Evolutionary conservation across 2,888 invertebrate species (phyloP).

Genomic region (Heteromyza rotundicornis): DNA sequence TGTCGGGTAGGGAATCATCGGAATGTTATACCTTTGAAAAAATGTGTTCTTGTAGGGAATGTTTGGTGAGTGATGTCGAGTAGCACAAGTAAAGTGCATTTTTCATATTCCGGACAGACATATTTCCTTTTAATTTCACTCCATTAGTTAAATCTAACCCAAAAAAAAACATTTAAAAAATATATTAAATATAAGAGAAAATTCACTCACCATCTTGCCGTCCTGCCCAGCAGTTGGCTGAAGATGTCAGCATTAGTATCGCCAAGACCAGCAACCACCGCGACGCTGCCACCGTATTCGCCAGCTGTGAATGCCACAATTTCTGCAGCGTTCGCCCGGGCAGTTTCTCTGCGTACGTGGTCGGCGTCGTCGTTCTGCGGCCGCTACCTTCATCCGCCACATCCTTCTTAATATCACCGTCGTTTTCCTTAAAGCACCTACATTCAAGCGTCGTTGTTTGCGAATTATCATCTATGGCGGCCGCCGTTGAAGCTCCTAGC

Average conservation of each 20-base stretch:
- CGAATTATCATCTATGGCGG: conserved; percentile 39
- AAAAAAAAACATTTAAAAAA: no score
- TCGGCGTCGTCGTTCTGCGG: conserved; percentile 21
- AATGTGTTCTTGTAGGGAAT: no score
- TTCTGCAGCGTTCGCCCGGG: conserved; percentile 33
- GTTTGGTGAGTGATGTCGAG: no score
- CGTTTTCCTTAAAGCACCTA: conserved; percentile 56
- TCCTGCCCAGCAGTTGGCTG: conserved; percentile 54
- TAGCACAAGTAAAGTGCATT: no score
- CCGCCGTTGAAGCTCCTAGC: conserved; percentile 20
- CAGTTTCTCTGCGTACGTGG: conserved; percentile 10
- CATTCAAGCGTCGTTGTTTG: conserved; percentile 51
- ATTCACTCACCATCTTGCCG: conserved; percentile 60
- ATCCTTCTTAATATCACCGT: conserved; percentile 47
- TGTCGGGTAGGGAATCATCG: no score
- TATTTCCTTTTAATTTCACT: no score
- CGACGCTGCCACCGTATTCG: conserved; percentile 19
- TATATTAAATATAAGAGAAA: background rate
- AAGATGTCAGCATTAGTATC: conserved; percentile 51
- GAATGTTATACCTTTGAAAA: no score
- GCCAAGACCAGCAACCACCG: conserved; percentile 42
- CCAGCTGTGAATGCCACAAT: background rate
- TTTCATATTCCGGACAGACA: no score
- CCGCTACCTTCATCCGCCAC: background rate
- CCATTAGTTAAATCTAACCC: no score